Conservation (phyloP, 2,113 vertebrate species). For the Macheiramphus alcinus region DNA sequence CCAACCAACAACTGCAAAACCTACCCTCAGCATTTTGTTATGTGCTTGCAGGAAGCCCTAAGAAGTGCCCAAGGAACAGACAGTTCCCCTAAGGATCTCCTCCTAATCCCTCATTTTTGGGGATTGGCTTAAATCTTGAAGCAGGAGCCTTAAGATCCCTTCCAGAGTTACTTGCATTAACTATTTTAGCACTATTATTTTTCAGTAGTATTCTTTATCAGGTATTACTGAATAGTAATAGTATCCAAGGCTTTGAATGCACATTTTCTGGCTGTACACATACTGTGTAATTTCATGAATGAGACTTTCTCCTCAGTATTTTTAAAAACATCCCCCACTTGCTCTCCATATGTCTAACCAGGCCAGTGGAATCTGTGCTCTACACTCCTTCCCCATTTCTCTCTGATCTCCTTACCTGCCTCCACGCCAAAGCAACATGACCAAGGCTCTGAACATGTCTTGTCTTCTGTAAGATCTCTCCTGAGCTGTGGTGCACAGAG, state of each 20-base stretch:
- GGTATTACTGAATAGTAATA: neutral
- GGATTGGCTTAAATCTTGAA: neutral
- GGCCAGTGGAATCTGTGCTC: neutral
- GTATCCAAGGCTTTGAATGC: neutral
- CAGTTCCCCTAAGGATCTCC: neutral
- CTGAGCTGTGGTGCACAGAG: neutral
- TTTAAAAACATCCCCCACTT: neutral
- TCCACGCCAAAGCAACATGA: neutral
- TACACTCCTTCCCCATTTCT: rapidly evolving
- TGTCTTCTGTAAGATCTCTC: neutral
- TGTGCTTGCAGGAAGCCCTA: neutral
- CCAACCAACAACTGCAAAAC: neutral
- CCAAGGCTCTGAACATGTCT: neutral
- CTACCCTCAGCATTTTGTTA: rapidly evolving
- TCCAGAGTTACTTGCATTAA: neutral
- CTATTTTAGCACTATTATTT: neutral
- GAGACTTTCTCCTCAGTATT: neutral
- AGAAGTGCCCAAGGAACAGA: neutral
- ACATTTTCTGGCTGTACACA: neutral
- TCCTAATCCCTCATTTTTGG: neutral
- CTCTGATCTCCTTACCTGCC: neutral
- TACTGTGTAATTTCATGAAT: neutral
- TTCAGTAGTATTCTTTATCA: neutral
- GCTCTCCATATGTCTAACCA: rapidly evolving
- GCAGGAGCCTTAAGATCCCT: neutral